A percentile compares a stretch with the other conserved stretches of the same genome.
phyloP scores from a whole-genome alignment of 2,888 invertebrate species.

The Heliconius hortense region DNA sequence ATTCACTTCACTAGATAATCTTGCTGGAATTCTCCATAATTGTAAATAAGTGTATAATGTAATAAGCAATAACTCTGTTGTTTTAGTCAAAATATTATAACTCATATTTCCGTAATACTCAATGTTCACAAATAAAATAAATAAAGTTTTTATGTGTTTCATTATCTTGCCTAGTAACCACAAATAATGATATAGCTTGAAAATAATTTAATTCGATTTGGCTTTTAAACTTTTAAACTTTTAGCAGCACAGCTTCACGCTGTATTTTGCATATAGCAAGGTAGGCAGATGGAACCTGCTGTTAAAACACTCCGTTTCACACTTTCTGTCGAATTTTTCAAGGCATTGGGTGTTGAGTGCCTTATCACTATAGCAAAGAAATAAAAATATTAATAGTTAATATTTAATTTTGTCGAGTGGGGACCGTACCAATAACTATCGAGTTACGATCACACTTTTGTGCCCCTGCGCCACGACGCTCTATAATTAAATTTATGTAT shows the following conservation, averaged over 20 bases:
- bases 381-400: too few species aligned
- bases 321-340: too few species aligned
- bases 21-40: conserved; percentile 14
- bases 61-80: conserved; percentile 28
- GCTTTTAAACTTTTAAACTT: not conserved
- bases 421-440: too few species aligned
- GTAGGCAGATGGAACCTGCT: too few species aligned
- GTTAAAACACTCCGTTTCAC: too few species aligned
- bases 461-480: too few species aligned
- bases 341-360: too few species aligned
- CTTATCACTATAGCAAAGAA: too few species aligned
- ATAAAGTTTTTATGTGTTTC: conserved; percentile 17
- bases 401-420: too few species aligned
- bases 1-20: conserved; percentile 18
- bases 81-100: conserved; percentile 26
- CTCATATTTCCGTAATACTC: conserved; percentile 28
- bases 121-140: conserved; percentile 33
- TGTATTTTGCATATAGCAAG: too few species aligned
- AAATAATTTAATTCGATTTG: not conserved
- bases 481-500: not conserved
- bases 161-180: not conserved
- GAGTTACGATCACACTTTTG: too few species aligned
- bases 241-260: not conserved
- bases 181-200: not conserved
- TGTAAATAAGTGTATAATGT: conserved; percentile 11